phyloP scores from a whole-genome alignment of 1,140 invertebrate genomes.

The Propsilocerus akamusi region DNA sequence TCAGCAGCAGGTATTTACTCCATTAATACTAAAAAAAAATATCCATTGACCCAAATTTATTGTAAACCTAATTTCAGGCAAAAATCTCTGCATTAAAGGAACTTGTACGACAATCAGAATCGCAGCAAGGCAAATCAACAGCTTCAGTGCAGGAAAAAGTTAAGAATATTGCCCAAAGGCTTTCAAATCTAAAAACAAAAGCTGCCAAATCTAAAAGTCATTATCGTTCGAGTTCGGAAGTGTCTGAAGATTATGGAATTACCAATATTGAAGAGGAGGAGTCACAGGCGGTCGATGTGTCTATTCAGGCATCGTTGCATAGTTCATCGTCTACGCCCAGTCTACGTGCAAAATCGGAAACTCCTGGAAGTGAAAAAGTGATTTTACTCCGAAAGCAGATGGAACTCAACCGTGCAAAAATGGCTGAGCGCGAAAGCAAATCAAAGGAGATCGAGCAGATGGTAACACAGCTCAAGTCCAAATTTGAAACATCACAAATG shows the following conservation, averaged over 20 bases:
- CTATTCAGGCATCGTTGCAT: neutral
- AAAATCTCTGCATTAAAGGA: slow-evolving; percentile 13
- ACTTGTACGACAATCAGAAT: slow-evolving; percentile 11
- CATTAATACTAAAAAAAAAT: neutral
- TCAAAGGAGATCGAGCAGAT: slow-evolving; percentile 26
- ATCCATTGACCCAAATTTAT: neutral
- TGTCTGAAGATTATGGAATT: neutral
- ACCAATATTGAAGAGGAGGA: neutral
- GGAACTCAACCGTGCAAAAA: slow-evolving; percentile 27
- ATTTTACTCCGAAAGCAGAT: slow-evolving; percentile 27
- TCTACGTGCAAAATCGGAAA: slow-evolving; percentile 11
- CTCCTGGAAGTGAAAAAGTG: slow-evolving; percentile 26
- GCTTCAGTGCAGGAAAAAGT: slow-evolving; percentile 11
- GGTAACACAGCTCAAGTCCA: slow-evolving; percentile 24
- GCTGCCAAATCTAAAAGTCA: slow-evolving; percentile 5
- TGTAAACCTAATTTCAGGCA: slow-evolving; percentile 6
- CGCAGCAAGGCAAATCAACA: slow-evolving; percentile 9
- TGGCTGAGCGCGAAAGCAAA: slow-evolving; percentile 24
- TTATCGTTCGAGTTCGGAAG: neutral
- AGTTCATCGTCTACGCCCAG: slow-evolving; percentile 9
- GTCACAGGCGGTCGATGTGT: neutral
- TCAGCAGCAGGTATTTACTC: neutral
- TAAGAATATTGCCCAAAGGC: slow-evolving; percentile 11
- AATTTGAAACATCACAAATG: slow-evolving; percentile 24
- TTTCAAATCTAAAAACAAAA: slow-evolving; percentile 10